Evolutionary conservation across 2,888 invertebrate species (phyloP).

Genomic region (Euspilapteryx auroguttella): DNA sequence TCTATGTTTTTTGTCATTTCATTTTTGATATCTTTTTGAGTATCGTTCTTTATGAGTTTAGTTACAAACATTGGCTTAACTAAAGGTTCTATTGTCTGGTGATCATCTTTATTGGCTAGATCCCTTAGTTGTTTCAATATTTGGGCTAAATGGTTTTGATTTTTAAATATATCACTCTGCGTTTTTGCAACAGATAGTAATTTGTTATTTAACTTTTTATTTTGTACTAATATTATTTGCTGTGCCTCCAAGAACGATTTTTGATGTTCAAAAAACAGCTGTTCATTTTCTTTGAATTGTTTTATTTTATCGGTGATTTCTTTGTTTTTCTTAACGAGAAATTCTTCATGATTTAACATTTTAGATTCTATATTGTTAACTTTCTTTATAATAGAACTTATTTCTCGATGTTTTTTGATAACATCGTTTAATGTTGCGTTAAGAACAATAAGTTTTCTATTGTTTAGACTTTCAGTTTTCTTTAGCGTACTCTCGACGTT

Average conservation of each 20-base stretch:
- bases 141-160: slow-evolving; percentile 36
- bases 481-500: too few relatives aligned
- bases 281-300: slow-evolving; percentile 40
- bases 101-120: too few relatives aligned
- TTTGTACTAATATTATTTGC: slow-evolving; percentile 35
- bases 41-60: too few relatives aligned
- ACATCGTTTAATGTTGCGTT: too few relatives aligned
- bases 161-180: slow-evolving; percentile 38
- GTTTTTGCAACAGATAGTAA: slow-evolving; percentile 37
- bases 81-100: too few relatives aligned
- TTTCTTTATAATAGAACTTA: too few relatives aligned
- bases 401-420: too few relatives aligned
- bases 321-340: slow-evolving; percentile 21
- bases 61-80: too few relatives aligned
- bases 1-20: too few relatives aligned
- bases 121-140: slow-evolving; percentile 39
- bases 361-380: slow-evolving; percentile 20
- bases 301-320: slow-evolving; percentile 23
- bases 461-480: too few relatives aligned
- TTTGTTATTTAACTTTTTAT: slow-evolving; percentile 36
- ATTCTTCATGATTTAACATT: slow-evolving; percentile 18
- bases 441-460: too few relatives aligned
- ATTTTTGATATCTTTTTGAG: too few relatives aligned
- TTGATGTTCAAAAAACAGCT: slow-evolving; percentile 37
- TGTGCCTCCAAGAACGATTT: slow-evolving; percentile 39